phyloP scores from a whole-genome alignment of 2,888 invertebrate genomes.

The Aphodius sticticus region DNA sequence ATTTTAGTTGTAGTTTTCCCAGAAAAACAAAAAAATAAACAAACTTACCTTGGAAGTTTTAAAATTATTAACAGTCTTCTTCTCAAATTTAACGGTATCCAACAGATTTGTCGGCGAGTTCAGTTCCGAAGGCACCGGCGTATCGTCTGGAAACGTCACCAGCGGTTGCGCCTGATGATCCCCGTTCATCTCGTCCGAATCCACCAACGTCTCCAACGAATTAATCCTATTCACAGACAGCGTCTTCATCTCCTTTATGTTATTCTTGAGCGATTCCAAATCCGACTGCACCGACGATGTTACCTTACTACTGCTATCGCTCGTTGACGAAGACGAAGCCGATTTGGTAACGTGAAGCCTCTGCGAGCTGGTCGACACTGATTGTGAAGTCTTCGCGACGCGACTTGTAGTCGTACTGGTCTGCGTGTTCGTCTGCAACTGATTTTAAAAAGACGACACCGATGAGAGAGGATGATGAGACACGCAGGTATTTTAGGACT shows the following conservation, averaged over 20 bases:
- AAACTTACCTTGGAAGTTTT: slow-evolving; percentile 72
- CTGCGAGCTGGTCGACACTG: slow-evolving; percentile 59
- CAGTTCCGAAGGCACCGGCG: slow-evolving; percentile 68
- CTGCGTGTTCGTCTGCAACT: slow-evolving; percentile 65
- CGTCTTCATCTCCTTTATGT: slow-evolving; percentile 88
- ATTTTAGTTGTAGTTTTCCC: too few relatives aligned
- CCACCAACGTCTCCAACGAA: slow-evolving; percentile 78
- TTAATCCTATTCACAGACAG: slow-evolving; percentile 54
- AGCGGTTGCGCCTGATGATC: slow-evolving; percentile 67
- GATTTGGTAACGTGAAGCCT: slow-evolving; percentile 60
- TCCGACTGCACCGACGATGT: slow-evolving; percentile 85
- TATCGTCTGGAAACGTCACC: slow-evolving; percentile 85
- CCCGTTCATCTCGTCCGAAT: slow-evolving; percentile 66
- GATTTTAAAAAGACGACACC: slow-evolving; percentile 44
- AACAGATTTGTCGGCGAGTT: slow-evolving; percentile 52
- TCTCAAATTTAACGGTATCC: slow-evolving; percentile 82
- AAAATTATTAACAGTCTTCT: slow-evolving; percentile 82
- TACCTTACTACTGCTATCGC: slow-evolving; percentile 71
- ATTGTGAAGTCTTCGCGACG: slow-evolving; percentile 50
- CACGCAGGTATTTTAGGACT: slow-evolving; percentile 44
- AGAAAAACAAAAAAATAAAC: too few relatives aligned
- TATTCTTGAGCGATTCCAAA: slow-evolving; percentile 79
- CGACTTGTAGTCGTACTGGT: slow-evolving; percentile 67
- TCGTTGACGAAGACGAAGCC: slow-evolving; percentile 52
- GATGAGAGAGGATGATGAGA: slow-evolving; percentile 38